Evolutionary conservation across 2,797 vertebrate species (phyloP), one percentile per base, ranked within the genome.

Genomic region (Myiotriccus ornatus): DNA sequence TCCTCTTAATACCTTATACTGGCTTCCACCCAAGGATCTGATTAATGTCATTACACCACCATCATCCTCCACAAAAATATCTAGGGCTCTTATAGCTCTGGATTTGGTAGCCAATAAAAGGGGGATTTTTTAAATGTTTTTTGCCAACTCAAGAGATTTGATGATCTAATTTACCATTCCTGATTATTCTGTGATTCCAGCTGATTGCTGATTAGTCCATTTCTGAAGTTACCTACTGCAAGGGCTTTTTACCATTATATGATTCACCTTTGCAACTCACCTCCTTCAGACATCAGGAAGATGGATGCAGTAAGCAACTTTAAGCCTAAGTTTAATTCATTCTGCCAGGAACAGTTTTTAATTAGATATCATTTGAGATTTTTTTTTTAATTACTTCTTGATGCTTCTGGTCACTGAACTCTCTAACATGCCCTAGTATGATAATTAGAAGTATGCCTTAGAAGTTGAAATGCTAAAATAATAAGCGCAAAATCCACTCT

Each of bases 331-430:
- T 97, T 98, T 97, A 97, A 97, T 97, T 96, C 91, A 96, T 97
- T 97, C 96, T 97, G 95, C 96, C 94, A 95, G 93, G 94, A 98
- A 98, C 97, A 65, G 77, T 97, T 97, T 98, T 97, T 97, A 98
- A 98, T 98, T 98, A 97, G 88, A 94, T 96, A 96, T 94, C 94
- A 97, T 97, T 97, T 96, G 94, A 96, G 97, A 94, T 94, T 93
- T 94, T 84, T 84, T 95, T 96, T 96, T 94, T 95, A 98, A 97
- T 97, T 96, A 96, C 93, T 95, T 96, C 94, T 96, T 95, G 88
- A 94, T 56, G 64, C 92, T 96, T 96, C 94, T 97, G 97, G 97
- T 97, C 96, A 97, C 88, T 96, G 96, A 96, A 59, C 94, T 97
- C 93, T 87, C 86, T 94, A 96, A 60, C 83, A 88, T 95, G 94